Evolutionary conservation across 2,797 vertebrate species (phyloP), one percentile per base, ranked within the genome.

Genomic region (Dallia pectoralis): DNA sequence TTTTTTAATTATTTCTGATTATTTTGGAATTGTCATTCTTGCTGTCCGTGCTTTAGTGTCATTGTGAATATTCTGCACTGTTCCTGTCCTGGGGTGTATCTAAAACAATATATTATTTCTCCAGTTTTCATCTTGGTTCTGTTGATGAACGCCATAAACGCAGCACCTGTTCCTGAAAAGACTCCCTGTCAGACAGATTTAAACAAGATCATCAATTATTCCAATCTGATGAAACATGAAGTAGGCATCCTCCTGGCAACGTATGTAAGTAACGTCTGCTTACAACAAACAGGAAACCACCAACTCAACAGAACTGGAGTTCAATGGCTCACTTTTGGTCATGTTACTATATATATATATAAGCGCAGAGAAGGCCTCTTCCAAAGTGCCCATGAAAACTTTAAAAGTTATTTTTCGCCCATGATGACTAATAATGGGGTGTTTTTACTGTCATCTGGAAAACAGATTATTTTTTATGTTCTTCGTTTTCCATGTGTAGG

Each of bases 191-290:
- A 25, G 0, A 0, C 0, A 0, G 0, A n/a, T n/a, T 0, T 83
- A 9, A 0, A 11, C 0, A 0, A 0, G 0, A 2, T 1, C 0
- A 0, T 0, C 1, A 0, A 0, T 0, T 0, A 70, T 7, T 11
- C 65, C 5, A 0, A 0, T 0, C 0, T 27, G 2, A 0, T 82
- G 6, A 0, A 0, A 9, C 0, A 0, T 0, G 2, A 83, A 19
- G 9, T 44, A 2, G 0, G 5, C 0, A 0, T 0, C 0, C 30
- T 79, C 4, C 59, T 49, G 62, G 0, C 0, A 0, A 0, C 1
- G 9, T 79, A 80, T 74, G 89, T 89, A 79, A 89, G 88, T 87
- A 76, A 11, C 15, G 18, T 16, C 19, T 19, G 36, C 1, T 40
- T 6, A 40, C 6, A 40, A 6, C 36, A 40, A 40, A 40, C 5